Evolutionary conservation across 2,113 vertebrate species (phyloP), one percentile per base, ranked within the genome.

Genomic region (Phoenicopterus ruber): DNA sequence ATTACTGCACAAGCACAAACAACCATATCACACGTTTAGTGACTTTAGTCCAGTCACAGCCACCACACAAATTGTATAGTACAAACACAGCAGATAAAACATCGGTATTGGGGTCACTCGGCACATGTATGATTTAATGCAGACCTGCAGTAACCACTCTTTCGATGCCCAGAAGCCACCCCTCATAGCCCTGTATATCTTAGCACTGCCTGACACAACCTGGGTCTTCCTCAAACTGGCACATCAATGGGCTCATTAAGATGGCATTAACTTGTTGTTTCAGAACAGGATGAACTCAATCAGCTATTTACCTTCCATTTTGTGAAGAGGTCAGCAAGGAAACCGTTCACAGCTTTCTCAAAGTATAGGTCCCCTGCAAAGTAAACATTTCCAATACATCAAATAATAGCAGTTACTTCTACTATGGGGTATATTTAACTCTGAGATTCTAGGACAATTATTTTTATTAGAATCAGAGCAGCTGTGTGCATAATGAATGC

Each of bases 301-400:
- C 34, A 88, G 11, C 16, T 92, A 94, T 42, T 88, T 97, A 99
- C 99, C 99, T 99, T 99, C 99, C 99, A 99, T 90, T 99, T 99
- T 76, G 99, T 98, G 94, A 99, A 99, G 61, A 99, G 98, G 93
- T 99, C 99, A n/a, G 99, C 98, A 49, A 99, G 98, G 91, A 99
- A 99, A 96, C 99, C 99, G 11, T 99, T 99, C 47, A 99, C 99
- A 82, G 99, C 99, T 96, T 99, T 99, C 96, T 99, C 99, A 97
- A 99, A 99, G 96, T 99, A 99, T 7, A 99, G 97, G 94, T 99
- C 99, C 65, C 99, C 99, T 99, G 94, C 59, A 97, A 98, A 95
- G 66, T 54, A 94, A 98, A 44, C 47, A 88, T 22, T 9, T 73
- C 78, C 91, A 44, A 82, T 54, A 15, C 31, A 70, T 94, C 49